Conservation (phyloP, 2,797 vertebrate species). For the Paguma larvata region DNA sequence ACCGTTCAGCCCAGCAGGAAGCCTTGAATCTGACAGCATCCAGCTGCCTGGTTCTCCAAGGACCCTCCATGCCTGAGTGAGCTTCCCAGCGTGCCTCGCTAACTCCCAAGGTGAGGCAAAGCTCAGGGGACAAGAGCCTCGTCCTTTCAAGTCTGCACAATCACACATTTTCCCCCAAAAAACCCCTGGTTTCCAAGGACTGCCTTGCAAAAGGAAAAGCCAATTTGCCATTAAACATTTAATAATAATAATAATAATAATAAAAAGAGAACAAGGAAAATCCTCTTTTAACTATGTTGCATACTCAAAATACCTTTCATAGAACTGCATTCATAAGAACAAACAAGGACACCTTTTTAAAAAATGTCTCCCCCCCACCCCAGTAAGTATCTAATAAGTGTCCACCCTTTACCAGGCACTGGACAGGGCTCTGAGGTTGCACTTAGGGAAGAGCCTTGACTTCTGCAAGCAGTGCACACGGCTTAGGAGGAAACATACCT, state of each 20-base stretch:
- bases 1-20: not conserved
- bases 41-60: not conserved
- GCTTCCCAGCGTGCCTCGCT: not conserved
- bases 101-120: not conserved
- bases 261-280: slow-evolving; percentile 63
- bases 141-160: not conserved
- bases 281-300: slow-evolving; percentile 27
- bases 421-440: not conserved
- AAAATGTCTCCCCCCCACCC: not conserved
- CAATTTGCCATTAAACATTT: slow-evolving; percentile 51
- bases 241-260: not conserved
- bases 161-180: not conserved
- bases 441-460: not conserved
- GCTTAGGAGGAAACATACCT: not conserved
- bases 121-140: not conserved
- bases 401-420: not conserved
- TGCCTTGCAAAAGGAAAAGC: slow-evolving; percentile 27
- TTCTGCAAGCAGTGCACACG: not conserved
- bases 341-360: not conserved
- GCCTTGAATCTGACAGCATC: not conserved
- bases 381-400: not conserved
- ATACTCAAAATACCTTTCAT: not conserved
- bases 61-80: not conserved
- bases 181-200: not conserved
- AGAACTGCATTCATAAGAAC: not conserved